Percentiles rank a stretch among this genome's conserved stretches.
These are phyloP conservation scores for Bradynema listronoti DNA, from an alignment of 1,140 invertebrate species.

Conservation along the genomic window DNA sequence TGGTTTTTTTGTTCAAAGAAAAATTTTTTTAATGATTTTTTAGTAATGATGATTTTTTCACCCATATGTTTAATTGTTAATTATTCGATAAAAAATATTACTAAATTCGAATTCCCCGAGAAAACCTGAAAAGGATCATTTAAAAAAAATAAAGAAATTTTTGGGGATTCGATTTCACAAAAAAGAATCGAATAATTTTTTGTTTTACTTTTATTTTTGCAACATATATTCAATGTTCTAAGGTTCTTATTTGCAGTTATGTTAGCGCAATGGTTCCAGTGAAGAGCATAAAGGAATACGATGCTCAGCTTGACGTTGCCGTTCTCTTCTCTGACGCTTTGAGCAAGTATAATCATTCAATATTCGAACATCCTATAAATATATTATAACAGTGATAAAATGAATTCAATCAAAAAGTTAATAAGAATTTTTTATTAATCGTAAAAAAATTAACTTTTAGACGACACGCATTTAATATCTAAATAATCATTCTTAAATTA, in stretches of 20 bases:
- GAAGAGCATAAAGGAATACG: conserved; percentile 89
- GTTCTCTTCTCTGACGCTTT: conserved; percentile 94
- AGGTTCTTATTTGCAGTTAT: conserved; percentile 66
- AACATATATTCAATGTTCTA: too few species aligned
- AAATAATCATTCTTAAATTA: too few species aligned
- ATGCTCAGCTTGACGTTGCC: conserved; percentile 86
- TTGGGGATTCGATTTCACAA: conserved; percentile 5
- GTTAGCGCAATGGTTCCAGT: conserved; percentile 98
- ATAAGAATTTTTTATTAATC: conserved; percentile 13
- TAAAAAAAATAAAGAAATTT: neutral
- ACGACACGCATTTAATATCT: conserved; percentile 4
- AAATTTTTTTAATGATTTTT: too few species aligned
- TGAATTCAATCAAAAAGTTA: too few species aligned
- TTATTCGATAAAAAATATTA: too few species aligned
- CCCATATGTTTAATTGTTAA: too few species aligned
- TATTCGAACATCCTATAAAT: too few species aligned
- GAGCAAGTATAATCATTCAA: conserved; percentile 30
- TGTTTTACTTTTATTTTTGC: neutral
- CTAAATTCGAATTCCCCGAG: too few species aligned
- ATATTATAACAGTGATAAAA: too few species aligned
- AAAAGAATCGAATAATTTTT: neutral
- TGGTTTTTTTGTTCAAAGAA: too few species aligned
- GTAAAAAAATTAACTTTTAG: neutral
- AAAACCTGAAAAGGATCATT: too few species aligned
- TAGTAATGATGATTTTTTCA: too few species aligned